phyloP scores from a whole-genome alignment of 1,140 invertebrate genomes.

The Drosophila nasuta region DNA sequence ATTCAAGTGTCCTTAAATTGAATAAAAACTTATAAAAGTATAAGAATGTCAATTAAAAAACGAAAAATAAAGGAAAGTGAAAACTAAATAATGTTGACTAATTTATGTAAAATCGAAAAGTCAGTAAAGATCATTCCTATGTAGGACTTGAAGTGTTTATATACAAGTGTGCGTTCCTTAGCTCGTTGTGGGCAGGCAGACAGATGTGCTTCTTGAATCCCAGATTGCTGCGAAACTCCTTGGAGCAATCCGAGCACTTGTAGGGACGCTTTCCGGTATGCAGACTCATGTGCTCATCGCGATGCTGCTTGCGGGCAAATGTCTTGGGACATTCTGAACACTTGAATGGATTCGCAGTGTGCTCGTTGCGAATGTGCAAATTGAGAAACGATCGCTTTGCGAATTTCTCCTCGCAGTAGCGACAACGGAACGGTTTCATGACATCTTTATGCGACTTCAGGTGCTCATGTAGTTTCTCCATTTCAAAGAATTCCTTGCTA shows the following conservation, averaged over 20 bases:
- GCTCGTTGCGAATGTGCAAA: background rate
- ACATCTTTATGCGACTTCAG: background rate
- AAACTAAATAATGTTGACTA: too few species aligned
- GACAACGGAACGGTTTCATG: background rate
- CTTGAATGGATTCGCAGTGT: background rate
- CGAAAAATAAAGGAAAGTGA: too few species aligned
- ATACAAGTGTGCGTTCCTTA: background rate
- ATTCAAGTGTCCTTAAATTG: too few species aligned
- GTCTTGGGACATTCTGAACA: background rate
- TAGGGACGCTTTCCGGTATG: background rate
- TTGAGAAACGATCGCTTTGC: background rate
- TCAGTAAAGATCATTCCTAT: too few species aligned
- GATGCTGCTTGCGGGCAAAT: background rate
- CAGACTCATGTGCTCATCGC: background rate
- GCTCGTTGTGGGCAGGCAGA: background rate
- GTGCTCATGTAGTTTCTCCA: slow-evolving; percentile 1
- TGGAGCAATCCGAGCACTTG: background rate
- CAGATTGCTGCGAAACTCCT: background rate
- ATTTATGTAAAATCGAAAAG: too few species aligned
- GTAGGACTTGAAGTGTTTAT: background rate
- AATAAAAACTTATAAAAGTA: too few species aligned
- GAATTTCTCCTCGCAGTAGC: background rate
- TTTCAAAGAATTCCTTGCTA: background rate
- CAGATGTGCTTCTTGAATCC: background rate
- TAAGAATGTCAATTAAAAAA: too few species aligned